These are phyloP conservation scores for Diachasmimorpha longicaudata DNA, from an alignment of 1,140 invertebrate genomes.

Conservation along the genomic window DNA sequence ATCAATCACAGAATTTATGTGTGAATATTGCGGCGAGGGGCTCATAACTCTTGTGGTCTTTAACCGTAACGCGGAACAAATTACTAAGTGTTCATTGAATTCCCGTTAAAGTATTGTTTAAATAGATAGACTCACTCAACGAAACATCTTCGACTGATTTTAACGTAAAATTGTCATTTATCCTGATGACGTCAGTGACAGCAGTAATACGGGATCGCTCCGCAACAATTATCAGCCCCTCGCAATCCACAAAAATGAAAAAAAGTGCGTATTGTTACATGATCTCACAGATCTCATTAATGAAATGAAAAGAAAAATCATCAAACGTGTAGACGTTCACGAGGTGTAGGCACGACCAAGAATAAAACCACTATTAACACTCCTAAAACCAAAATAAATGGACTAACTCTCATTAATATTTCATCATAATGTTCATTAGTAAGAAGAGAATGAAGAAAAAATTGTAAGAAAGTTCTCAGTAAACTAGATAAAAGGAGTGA, in stretches of 20 bases:
- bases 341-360: constrained; percentile 30
- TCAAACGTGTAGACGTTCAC: constrained; percentile 28
- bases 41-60: not conserved
- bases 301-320: constrained; percentile 4
- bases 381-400: constrained; percentile 17
- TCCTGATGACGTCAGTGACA: no score
- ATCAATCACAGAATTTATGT: not conserved
- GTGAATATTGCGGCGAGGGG: not conserved
- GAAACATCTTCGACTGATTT: no score
- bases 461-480: constrained; percentile 22
- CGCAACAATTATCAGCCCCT: not conserved
- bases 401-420: not conserved
- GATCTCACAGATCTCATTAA: not conserved
- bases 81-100: no score
- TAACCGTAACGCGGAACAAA: not conserved
- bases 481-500: not conserved
- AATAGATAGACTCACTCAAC: no score
- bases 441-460: constrained; percentile 20
- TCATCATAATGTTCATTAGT: not conserved
- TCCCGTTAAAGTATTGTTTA: no score
- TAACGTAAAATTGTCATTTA: no score
- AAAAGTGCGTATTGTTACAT: not conserved
- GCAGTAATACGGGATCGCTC: no score
- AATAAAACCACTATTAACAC: constrained; percentile 28
- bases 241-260: not conserved